These are phyloP conservation scores for Ammodytes marinus DNA, from an alignment of 2,113 vertebrate genomes.

Conservation along the genomic window DNA sequence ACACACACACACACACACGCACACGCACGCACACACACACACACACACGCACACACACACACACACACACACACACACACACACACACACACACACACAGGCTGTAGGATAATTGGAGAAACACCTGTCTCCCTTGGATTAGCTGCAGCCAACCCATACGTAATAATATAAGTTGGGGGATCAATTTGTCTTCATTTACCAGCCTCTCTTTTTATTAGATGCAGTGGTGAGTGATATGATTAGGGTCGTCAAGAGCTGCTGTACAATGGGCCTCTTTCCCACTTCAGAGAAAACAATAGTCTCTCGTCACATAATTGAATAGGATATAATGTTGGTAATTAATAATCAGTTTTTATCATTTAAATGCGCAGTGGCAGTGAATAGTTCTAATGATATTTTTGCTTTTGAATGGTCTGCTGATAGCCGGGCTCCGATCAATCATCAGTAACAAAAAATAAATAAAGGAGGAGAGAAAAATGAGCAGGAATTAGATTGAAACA, in stretches of 20 bases:
- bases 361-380: background rate
- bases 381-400: background rate
- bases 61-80: slow-evolving; percentile 24
- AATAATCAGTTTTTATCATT: slow-evolving; percentile 2
- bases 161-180: slow-evolving; percentile 46
- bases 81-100: slow-evolving; percentile 14
- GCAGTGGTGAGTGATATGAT: slow-evolving; percentile 48
- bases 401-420: background rate
- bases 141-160: slow-evolving; percentile 10
- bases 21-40: background rate
- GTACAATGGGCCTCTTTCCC: background rate
- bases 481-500: too few species aligned
- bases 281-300: background rate
- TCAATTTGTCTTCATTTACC: slow-evolving; percentile 63
- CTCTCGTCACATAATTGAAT: background rate
- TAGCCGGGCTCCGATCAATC: background rate
- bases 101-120: slow-evolving; percentile 30
- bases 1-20: background rate
- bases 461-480: too few species aligned
- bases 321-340: background rate
- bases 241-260: slow-evolving; percentile 1
- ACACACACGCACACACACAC: slow-evolving; percentile 10
- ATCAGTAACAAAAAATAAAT: background rate
- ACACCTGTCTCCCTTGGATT: slow-evolving; percentile 58
- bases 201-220: slow-evolving; percentile 54